Percentiles rank a stretch among this genome's conserved stretches.
Conservation (phyloP, 2,113 vertebrate genomes). For the Saguinus midas region DNA sequence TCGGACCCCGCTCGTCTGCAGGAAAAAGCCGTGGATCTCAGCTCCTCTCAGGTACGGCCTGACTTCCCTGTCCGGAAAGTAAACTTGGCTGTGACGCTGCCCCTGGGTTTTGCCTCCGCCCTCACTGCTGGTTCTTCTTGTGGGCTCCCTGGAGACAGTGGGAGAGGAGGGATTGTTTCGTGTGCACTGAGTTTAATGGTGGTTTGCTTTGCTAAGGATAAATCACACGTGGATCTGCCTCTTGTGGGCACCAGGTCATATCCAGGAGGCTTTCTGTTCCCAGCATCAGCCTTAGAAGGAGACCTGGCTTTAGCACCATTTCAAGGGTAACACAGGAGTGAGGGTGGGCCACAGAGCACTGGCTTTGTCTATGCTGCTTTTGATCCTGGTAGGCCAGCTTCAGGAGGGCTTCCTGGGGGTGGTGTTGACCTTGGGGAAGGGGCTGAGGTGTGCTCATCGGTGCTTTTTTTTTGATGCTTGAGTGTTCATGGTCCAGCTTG, state of each 20-base stretch:
- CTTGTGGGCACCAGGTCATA: not conserved
- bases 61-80: not conserved
- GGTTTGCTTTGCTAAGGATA: not conserved
- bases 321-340: too few relatives aligned
- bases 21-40: not conserved
- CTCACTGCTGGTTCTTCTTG: not conserved
- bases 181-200: not conserved
- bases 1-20: not conserved
- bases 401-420: not conserved
- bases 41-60: not conserved
- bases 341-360: accelerated
- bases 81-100: not conserved
- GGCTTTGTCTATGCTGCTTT: not conserved
- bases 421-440: not conserved
- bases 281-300: not conserved
- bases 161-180: accelerated
- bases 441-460: not conserved
- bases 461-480: not conserved
- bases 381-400: accelerated
- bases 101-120: not conserved
- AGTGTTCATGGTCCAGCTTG: not conserved
- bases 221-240: accelerated
- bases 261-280: not conserved
- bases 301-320: not conserved
- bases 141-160: accelerated